Conservation (phyloP, 23 tunicate genomes). For the Clavelina lepadiformis region DNA sequence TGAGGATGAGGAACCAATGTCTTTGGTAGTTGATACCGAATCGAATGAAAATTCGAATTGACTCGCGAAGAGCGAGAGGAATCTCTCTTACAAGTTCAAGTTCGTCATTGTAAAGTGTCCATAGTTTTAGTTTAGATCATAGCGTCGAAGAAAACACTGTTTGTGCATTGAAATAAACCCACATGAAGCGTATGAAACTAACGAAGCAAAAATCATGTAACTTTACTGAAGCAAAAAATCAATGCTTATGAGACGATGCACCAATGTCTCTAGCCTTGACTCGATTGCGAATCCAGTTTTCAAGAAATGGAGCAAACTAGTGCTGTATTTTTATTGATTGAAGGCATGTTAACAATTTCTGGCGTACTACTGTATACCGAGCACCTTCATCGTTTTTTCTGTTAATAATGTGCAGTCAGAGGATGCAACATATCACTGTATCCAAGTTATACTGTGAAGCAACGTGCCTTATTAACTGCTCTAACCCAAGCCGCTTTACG, state of each 20-base stretch:
- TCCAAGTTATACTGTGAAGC: conserved; percentile 11
- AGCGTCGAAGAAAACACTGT: background rate
- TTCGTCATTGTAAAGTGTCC: background rate
- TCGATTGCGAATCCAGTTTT: too few relatives aligned
- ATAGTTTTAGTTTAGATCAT: background rate
- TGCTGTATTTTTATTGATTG: too few relatives aligned
- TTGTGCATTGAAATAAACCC: too few relatives aligned
- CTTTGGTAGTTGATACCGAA: conserved; percentile 25
- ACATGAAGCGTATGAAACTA: too few relatives aligned
- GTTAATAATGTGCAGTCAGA: conserved; percentile 13
- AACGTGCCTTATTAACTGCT: too few relatives aligned
- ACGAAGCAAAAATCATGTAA: too few relatives aligned
- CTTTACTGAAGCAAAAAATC: background rate
- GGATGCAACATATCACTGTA: conserved; percentile 11
- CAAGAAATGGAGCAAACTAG: too few relatives aligned
- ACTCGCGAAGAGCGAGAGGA: background rate
- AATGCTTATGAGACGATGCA: background rate
- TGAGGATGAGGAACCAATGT: conserved; percentile 6
- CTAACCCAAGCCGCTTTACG: too few relatives aligned
- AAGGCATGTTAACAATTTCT: background rate
- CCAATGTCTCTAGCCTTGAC: too few relatives aligned
- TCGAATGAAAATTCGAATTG: conserved; percentile 10
- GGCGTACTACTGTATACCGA: conserved; percentile 24
- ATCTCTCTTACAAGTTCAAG: background rate
- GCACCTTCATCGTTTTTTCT: background rate